phyloP scores from a whole-genome alignment of 1,140 invertebrate genomes.

The Camponotus floridanus region DNA sequence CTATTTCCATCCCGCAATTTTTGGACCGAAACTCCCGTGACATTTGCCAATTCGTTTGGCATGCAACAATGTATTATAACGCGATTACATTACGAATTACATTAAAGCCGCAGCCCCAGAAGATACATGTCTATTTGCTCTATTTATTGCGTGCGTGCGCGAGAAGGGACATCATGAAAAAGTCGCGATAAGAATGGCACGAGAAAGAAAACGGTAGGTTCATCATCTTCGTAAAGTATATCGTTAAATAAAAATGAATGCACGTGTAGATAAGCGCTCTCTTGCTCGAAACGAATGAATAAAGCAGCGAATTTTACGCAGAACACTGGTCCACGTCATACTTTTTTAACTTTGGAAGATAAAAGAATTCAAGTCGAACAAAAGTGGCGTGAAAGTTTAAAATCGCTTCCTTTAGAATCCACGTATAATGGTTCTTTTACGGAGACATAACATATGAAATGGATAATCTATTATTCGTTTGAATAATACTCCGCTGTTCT shows the following conservation, averaged over 20 bases:
- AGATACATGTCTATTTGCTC: slow-evolving; percentile 55
- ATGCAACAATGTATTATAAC: slow-evolving; percentile 51
- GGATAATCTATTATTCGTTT: not conserved
- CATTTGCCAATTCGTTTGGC: slow-evolving; percentile 43
- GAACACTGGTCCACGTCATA: not conserved
- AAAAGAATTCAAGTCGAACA: not conserved
- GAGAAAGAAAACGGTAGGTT: slow-evolving; percentile 14
- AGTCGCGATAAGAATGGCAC: slow-evolving; percentile 21
- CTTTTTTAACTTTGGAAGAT: not conserved
- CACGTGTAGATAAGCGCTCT: not conserved
- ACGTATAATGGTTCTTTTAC: not conserved
- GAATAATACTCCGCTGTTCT: no score
- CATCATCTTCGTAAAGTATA: not conserved
- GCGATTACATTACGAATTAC: slow-evolving; percentile 72
- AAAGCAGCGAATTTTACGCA: not conserved
- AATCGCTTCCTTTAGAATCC: not conserved
- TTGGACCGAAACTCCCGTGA: not conserved
- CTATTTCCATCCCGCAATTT: slow-evolving; percentile 15
- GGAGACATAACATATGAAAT: not conserved
- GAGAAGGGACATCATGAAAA: slow-evolving; percentile 1
- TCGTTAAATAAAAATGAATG: slow-evolving; percentile 7
- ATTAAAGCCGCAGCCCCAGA: slow-evolving; percentile 58
- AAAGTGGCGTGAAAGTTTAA: not conserved
- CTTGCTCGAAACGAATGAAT: not conserved
- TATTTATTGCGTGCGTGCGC: not conserved